These are phyloP conservation scores for Marmota flaviventris DNA, from an alignment of 2,113 vertebrate genomes.

Conservation along the genomic window DNA sequence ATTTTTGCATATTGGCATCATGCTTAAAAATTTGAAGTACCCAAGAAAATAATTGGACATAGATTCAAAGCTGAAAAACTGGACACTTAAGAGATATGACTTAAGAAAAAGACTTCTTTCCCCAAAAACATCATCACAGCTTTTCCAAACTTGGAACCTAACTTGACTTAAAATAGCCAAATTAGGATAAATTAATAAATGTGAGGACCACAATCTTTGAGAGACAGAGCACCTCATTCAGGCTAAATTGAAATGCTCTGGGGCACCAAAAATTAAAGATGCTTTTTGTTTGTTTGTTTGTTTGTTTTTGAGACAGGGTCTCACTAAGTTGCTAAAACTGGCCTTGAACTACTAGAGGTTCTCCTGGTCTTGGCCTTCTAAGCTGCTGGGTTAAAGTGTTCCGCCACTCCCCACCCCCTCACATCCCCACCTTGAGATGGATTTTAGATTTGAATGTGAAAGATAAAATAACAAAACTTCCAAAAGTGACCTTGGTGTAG, in stretches of 20 bases:
- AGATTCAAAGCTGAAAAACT: not conserved
- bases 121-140: not conserved
- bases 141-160: not conserved
- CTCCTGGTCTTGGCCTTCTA: too few relatives aligned
- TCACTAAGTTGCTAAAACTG: too few relatives aligned
- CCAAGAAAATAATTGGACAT: not conserved
- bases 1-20: not conserved
- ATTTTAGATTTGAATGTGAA: not conserved
- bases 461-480: slow-evolving; percentile 37
- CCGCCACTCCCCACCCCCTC: too few relatives aligned
- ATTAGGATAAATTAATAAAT: not conserved
- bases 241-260: not conserved
- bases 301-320: too few relatives aligned
- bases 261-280: too few relatives aligned
- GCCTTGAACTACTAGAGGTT: too few relatives aligned
- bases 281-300: too few relatives aligned
- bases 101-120: not conserved
- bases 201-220: not conserved
- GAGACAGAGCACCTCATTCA: not conserved
- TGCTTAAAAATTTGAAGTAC: not conserved
- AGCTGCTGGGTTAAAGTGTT: too few relatives aligned
- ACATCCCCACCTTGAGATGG: not conserved
- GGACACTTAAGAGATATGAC: not conserved
- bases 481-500: not conserved
- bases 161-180: not conserved